A percentile compares a stretch with the other conserved stretches of the same genome.
Evolutionary conservation across 2,797 vertebrate species (phyloP).

Genomic region (Notoglanidium macrostoma): DNA sequence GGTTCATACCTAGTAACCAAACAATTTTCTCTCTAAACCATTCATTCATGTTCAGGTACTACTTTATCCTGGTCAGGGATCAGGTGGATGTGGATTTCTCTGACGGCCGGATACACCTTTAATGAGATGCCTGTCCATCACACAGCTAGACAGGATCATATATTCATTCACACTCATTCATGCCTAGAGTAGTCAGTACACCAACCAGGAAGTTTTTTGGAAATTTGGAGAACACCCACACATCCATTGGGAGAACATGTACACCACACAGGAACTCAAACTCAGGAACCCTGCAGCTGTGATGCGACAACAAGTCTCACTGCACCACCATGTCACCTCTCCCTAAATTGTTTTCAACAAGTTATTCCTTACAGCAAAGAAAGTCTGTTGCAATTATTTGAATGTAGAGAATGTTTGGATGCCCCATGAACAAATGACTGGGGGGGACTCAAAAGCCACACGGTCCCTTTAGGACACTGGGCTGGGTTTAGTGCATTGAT

Average conservation of each 20-base stretch:
- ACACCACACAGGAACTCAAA: not conserved
- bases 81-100: not conserved
- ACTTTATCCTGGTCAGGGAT: not conserved
- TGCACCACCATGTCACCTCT: not conserved
- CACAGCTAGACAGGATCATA: not conserved
- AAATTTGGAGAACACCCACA: not conserved
- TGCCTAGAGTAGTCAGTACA: not conserved
- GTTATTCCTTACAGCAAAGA: conserved; percentile 29
- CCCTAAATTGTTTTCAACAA: not conserved
- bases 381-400: conserved; percentile 20
- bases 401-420: conserved; percentile 8
- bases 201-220: not conserved
- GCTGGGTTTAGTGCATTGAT: conserved; percentile 35
- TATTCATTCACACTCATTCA: not conserved
- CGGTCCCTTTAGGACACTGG: not conserved
- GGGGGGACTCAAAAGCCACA: not conserved
- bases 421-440: conserved; percentile 27
- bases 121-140: not conserved
- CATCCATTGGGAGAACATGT: too few relatives aligned
- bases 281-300: not conserved
- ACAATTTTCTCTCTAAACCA: not conserved
- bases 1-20: not conserved
- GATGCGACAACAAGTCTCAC: not conserved
- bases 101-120: not conserved
- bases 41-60: not conserved